Evolutionary conservation across 2,888 invertebrate genomes (phyloP), one percentile per base, ranked within the genome.

Genomic region (Thyatira batis): DNA sequence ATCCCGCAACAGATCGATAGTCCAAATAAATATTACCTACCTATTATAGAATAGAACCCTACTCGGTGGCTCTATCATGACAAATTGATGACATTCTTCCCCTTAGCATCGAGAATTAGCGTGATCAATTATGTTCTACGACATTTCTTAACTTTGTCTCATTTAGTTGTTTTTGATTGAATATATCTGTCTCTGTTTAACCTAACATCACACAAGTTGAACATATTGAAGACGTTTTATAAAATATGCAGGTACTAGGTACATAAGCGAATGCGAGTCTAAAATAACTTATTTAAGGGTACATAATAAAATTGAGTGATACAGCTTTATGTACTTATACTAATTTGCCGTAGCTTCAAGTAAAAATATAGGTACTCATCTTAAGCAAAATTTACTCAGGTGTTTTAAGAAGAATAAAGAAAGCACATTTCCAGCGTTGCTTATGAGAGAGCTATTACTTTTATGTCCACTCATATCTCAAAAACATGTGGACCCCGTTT

Each of bases 51-150:
- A 78, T 78, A n/a, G n/a, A n/a, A 76, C 78, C 71, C 75, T 73
- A 77, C 78, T 84, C 82, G 84, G 87, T 13, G 8, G 0, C 39
- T 88, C 84, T 82, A 80, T 78, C 75, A 80, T 87, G 85, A 89
- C 86, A 89, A 89, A 89, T 89, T 82, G 83, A 71, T 68, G 82
- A 79, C 84, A 87, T 84, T 90, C 86, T 75, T 67, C 75, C 17
- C 76, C 73, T 70, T 73, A 85, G 83, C 85, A 80, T 73, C 73
- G 72, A 69, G 86, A 89, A 89, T 89, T 88, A 88, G 82, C 83
- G 85, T 87, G 87, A 90, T 91, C 89, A 88, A 90, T 89, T 84
- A 85, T 82, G 78, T 77, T 83, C 82, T 84, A 84, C 80, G 82
- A 80, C 80, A 82, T 77, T 76, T 78, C 76, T 78, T 73, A 76